phyloP scores from a whole-genome alignment of 1,140 invertebrate species.

The Tribolium madens region DNA sequence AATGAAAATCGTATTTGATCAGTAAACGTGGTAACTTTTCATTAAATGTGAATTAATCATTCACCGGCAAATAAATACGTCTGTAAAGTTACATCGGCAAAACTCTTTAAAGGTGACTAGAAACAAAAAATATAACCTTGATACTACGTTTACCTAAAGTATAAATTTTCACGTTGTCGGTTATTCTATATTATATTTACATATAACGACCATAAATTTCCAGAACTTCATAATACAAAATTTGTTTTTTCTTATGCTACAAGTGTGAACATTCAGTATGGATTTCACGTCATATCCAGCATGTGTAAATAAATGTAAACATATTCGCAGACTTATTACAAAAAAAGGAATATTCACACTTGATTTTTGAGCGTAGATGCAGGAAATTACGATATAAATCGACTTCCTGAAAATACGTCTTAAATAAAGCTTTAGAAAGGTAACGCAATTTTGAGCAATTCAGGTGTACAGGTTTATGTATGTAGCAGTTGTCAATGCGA shows the following conservation, averaged over 20 bases:
- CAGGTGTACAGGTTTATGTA: slow-evolving; percentile 40
- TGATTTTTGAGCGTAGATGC: background rate
- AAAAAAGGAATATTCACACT: slow-evolving; percentile 17
- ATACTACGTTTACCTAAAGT: slow-evolving; percentile 25
- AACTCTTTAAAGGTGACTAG: background rate
- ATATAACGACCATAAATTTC: slow-evolving; percentile 36
- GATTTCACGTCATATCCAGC: slow-evolving; percentile 35
- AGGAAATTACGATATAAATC: background rate
- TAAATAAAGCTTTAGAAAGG: background rate
- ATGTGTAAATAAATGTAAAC: slow-evolving; percentile 34
- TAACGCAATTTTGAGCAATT: slow-evolving; percentile 43
- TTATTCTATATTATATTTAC: slow-evolving; percentile 35
- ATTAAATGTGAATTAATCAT: slow-evolving; percentile 20
- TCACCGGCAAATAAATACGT: slow-evolving; percentile 2
- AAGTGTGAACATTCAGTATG: slow-evolving; percentile 34
- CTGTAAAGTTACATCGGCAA: background rate
- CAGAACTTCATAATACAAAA: slow-evolving; percentile 36
- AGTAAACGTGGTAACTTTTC: slow-evolving; percentile 12
- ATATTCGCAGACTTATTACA: slow-evolving; percentile 8
- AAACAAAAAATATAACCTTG: slow-evolving; percentile 1
- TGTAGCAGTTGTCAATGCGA: background rate
- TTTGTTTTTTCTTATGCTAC: slow-evolving; percentile 33
- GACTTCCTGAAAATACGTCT: slow-evolving; percentile 1
- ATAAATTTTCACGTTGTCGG: slow-evolving; percentile 38
- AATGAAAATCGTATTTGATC: slow-evolving; percentile 17